phyloP scores from a whole-genome alignment of 2,888 invertebrate species.

The Leucoptera coffeella region DNA sequence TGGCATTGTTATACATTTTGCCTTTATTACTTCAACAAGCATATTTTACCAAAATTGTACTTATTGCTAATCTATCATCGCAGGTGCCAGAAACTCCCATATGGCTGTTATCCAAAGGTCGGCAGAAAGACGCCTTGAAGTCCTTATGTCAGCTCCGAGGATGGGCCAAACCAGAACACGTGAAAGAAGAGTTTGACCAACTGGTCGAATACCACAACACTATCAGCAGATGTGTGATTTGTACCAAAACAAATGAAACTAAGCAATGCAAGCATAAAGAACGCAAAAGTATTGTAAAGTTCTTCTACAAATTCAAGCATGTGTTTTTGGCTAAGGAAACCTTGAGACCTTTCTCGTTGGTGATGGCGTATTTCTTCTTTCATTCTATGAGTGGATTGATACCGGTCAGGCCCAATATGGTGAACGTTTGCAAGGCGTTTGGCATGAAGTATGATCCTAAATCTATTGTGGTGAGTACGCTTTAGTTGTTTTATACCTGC shows the following conservation, averaged over 20 bases:
- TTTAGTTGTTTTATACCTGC: too few species aligned
- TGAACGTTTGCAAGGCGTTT: constrained; percentile 42
- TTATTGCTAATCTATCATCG: constrained; percentile 8
- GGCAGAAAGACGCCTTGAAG: constrained; percentile 41
- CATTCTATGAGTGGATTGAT: constrained; percentile 41
- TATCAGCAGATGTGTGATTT: constrained; percentile 24
- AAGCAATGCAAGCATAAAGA: constrained; percentile 19
- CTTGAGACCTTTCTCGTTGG: constrained; percentile 39
- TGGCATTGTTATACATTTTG: too few species aligned
- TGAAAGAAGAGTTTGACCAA: constrained; percentile 41
- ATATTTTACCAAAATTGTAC: constrained; percentile 1
- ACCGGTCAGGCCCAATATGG: constrained; percentile 49
- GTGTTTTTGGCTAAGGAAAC: constrained; percentile 46
- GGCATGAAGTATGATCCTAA: constrained; percentile 40
- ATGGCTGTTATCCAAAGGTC: constrained; percentile 53
- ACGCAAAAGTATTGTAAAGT: constrained; percentile 15
- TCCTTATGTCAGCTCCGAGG: constrained; percentile 52
- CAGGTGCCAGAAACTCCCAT: constrained; percentile 56
- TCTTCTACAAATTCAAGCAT: constrained; percentile 17
- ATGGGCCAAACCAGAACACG: constrained; percentile 44
- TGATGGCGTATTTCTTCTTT: constrained; percentile 48
- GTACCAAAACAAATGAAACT: constrained; percentile 17
- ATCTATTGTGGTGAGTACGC: constrained; percentile 36
- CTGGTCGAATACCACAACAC: constrained; percentile 33
- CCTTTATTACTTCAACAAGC: too few species aligned